Evolutionary conservation across 2,888 invertebrate genomes (phyloP).

Genomic region (Ellobium chinense): DNA sequence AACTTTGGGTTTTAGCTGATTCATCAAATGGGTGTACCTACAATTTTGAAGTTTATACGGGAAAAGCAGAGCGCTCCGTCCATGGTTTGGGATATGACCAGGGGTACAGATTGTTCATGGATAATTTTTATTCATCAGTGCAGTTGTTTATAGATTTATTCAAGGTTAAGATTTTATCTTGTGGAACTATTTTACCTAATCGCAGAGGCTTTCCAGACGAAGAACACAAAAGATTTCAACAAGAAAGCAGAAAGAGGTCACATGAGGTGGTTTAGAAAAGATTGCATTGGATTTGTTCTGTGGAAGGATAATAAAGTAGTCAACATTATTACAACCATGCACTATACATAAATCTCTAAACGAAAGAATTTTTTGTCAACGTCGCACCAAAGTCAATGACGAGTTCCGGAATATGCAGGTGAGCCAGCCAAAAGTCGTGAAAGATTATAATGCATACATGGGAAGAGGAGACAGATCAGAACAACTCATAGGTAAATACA

Average conservation of each 20-base stretch:
- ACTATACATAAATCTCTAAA: not conserved
- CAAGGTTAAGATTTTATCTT: not conserved
- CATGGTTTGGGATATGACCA: not conserved
- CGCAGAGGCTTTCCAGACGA: not conserved
- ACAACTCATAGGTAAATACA: not conserved
- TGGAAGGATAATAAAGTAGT: conserved; percentile 9
- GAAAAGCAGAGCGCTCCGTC: not conserved
- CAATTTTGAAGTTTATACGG: not conserved
- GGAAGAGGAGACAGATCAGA: not conserved
- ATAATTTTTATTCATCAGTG: not conserved
- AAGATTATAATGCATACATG: not conserved
- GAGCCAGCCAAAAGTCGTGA: not conserved
- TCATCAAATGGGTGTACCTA: not conserved
- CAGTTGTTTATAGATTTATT: not conserved
- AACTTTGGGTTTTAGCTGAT: not conserved
- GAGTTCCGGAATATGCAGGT: not conserved
- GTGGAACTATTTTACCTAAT: not conserved
- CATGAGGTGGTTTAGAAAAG: not conserved
- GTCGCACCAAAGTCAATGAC: not conserved
- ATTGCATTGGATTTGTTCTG: not conserved
- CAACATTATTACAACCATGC: not conserved
- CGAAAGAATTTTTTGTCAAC: not conserved
- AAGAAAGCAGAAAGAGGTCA: not conserved
- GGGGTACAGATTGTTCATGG: not conserved
- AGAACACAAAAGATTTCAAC: not conserved